Evolutionary conservation across 2,888 invertebrate species (phyloP).

Genomic region (Caenorhabditis plicata): DNA sequence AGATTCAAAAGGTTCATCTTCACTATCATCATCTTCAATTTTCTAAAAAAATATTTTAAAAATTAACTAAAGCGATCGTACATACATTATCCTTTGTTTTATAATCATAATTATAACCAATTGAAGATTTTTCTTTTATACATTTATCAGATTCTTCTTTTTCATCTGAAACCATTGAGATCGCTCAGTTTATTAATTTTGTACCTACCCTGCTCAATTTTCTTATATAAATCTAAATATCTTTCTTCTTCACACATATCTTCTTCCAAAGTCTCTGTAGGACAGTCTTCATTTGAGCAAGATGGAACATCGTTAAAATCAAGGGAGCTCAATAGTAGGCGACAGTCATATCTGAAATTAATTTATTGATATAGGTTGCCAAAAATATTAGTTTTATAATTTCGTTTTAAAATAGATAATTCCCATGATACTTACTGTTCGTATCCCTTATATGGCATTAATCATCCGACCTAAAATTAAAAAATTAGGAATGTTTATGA

Average conservation of each 20-base stretch:
- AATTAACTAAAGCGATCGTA: no score
- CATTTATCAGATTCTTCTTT: slow-evolving; percentile 62
- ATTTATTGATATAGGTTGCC: neutral
- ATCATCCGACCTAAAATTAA: no score
- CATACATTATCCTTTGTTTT: neutral
- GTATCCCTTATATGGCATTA: no score
- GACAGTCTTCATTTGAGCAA: slow-evolving; percentile 70
- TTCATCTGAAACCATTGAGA: neutral
- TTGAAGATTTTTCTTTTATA: neutral
- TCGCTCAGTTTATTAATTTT: no score
- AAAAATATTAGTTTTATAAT: neutral
- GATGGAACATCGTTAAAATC: slow-evolving; percentile 71
- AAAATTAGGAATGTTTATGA: no score
- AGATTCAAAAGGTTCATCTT: slow-evolving; percentile 75
- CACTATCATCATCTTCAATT: slow-evolving; percentile 22
- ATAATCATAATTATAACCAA: neutral
- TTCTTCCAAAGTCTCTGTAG: slow-evolving; percentile 75
- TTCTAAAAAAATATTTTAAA: neutral
- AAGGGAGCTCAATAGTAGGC: slow-evolving; percentile 50
- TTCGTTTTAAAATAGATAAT: neutral
- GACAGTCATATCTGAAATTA: slow-evolving; percentile 61
- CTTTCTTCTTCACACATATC: slow-evolving; percentile 91
- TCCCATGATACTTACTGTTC: neutral
- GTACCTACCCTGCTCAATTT: no score
- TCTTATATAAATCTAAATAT: slow-evolving; percentile 83